Base-by-base conservation (phyloP, 2,113 vertebrate genomes). In the Arothron firmamentum region DNA sequence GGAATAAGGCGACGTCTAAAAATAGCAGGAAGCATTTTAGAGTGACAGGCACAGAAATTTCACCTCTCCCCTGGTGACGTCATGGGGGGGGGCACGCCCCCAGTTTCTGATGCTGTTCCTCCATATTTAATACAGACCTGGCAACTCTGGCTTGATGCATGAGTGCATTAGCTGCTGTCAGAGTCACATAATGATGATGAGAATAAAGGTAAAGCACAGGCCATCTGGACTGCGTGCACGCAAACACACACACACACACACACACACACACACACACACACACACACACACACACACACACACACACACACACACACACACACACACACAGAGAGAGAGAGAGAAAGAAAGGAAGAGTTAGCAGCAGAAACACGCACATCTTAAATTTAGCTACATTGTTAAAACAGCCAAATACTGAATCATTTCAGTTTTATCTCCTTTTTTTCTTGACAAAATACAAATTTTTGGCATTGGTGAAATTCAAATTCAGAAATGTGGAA, bases 101-200 rank as follows among this genome's bases (percentile, higher is more conserved):
- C 59, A 45, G 52, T 65, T 49, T 56, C 64, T 62, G 63, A 65
- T 55, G 58, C 54, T 28, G 50, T n/a, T 8, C n/a, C 31, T 76
- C 74, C 72, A 69, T 67, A 80, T 74, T 83, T 77, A 20, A 74
- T 70, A 76, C 64, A 72, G 25, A 70, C 63, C 53, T 51, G 55
- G 58, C 55, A 72, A 71, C 55, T 69, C 56, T 31, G 2, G 62
- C 62, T 45, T 74, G 66, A 70, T 79, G 67, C 82, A 67, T 66
- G 52, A 70, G 0, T 4, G 70, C 45, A 79, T 80, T 79, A 82
- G 68, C 78, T 77, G 72, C 43, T 71, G 78, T 66, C 64, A 71
- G 75, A 72, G 80, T 81, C 84, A 75, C 74, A 78, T 77, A 66
- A 77, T 65, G 72, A 38, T 78, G 77, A 85, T 4, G 18, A 79